These are phyloP conservation scores for Drosophila melanica DNA, from an alignment of 1,140 invertebrate genomes.

Conservation along the genomic window DNA sequence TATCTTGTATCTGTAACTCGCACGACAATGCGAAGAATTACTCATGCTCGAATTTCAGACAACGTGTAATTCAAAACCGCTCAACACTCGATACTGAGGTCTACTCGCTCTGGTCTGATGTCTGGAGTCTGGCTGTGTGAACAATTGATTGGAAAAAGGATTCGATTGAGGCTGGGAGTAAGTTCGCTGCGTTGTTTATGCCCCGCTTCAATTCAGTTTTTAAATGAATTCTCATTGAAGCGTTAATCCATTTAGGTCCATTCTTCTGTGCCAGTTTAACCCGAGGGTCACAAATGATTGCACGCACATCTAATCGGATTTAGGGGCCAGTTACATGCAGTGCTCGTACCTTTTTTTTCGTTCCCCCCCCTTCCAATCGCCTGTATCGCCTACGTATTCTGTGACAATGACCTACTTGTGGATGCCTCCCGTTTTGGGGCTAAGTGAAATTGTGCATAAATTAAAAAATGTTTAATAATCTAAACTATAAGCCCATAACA, in stretches of 20 bases:
- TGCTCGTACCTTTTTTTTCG: conserved; percentile 22
- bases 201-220: conserved; percentile 48
- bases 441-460: conserved; percentile 74
- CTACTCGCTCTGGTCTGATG: neutral
- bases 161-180: conserved; percentile 18
- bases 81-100: conserved; percentile 13
- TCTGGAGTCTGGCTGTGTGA: conserved; percentile 42
- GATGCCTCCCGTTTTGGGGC: conserved; percentile 22
- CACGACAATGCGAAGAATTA: conserved; percentile 59
- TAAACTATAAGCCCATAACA: conserved; percentile 72
- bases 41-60: conserved; percentile 73
- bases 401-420: conserved; percentile 77
- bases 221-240: conserved; percentile 74
- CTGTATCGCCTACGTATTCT: conserved; percentile 62
- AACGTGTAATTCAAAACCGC: conserved; percentile 61
- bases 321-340: conserved; percentile 14
- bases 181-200: conserved; percentile 21
- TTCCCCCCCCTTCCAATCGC: conserved; percentile 47
- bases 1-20: conserved; percentile 38
- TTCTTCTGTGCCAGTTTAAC: conserved; percentile 9
- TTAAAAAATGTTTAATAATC: conserved; percentile 69
- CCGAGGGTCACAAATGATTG: conserved; percentile 65
- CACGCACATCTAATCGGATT: conserved; percentile 73
- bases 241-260: conserved; percentile 72
- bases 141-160: conserved; percentile 80